Base-by-base conservation (phyloP, 1,140 invertebrate genomes). In the Zeugodacus cucurbitae region DNA sequence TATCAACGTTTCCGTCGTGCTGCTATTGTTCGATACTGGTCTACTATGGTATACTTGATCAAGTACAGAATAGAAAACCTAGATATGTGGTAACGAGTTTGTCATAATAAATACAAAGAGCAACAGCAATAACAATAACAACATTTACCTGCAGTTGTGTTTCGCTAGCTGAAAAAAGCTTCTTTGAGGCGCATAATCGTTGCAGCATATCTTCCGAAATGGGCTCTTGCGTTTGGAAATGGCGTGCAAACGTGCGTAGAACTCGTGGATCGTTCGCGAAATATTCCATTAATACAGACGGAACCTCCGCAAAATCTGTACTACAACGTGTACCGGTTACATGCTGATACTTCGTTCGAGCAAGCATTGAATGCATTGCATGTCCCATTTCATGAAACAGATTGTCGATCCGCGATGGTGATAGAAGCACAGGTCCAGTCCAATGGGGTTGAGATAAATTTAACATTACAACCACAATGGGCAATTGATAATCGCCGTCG, bases 381-480 rank as follows among this genome's bases (percentile, higher is more conserved):
- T 99, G 99, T 0, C 99, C 99, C 97, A 99, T 97, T 95, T 99
- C 99, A 93, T 99, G 99, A 94, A 99, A 99, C 44, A 99, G 94
- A 94, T 99, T 99, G 93, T 99, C 98, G 17, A 99, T 96, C 89
- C 97, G 96, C 22, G 96, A 95, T 1, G 97, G 97, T 57, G 95
- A 96, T 32, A 99, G 94, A 58, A 99, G 94, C 54, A 97, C 96
- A 3, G 98, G 98, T 86, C 94, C 95, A 1, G 95, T 95, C 95
- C 96, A 96, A 88, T 95, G 94, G 1, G 97, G 96, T 3, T 95
- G 94, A 22, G 96, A 95, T 78, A 99, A 94, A 88, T 98, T 98
- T 86, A 99, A 93, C 96, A 99, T 98, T 17, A 99, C 94, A 57
- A 99, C 98, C 1, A 99, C 98, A 78, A 99, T 96, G 7, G 98